Base-by-base conservation (phyloP, 2,797 vertebrate genomes). In the Simalia tracyae region DNA sequence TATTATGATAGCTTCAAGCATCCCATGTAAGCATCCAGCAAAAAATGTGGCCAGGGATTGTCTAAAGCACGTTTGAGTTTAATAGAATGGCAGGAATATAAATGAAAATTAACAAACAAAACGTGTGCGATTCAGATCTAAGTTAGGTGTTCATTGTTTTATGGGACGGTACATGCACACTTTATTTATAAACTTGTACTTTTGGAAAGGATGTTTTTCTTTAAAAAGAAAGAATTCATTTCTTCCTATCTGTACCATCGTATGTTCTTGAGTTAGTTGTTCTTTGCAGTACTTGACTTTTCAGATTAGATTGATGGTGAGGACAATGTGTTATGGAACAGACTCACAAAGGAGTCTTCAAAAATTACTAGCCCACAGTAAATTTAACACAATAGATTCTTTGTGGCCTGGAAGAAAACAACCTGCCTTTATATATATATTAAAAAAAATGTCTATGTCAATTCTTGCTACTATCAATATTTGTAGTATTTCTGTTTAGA, bases 251-350 rank as follows among this genome's bases (percentile, higher is more conserved):
- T 8, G 91, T 95, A 92, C 94, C 93, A 89, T 96, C 87, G 91
- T 97, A 94, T 91, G 95, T 96, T 93, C 90, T 89, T 94, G 93
- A 96, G 96, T 91, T 94, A 93, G 93, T 92, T 91, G 0, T 93
- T 54, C 94, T 96, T 92, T 88, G 12, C 31, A 95, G 93, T 86
- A 90, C 96, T 89, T 91, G 89, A 93, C 94, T 95, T 95, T 89
- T 92, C 24, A 90, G 92, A 28, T 92, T 93, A 36, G 93, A 85
- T 94, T 91, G 95, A 95, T 95, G 87, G 96, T 90, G 94, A 87
- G 94, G 96, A 86, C 95, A 93, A 89, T 86, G 87, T 89, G 88
- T 54, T 93, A 95, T 95, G 19, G 68, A 31, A 87, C 11, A 15
- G 26, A 87, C 28, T 50, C 22, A 11, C 81, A 36, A 56, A 85